phyloP scores from a whole-genome alignment of 2,113 vertebrate species.

The Calyptomena viridis region DNA sequence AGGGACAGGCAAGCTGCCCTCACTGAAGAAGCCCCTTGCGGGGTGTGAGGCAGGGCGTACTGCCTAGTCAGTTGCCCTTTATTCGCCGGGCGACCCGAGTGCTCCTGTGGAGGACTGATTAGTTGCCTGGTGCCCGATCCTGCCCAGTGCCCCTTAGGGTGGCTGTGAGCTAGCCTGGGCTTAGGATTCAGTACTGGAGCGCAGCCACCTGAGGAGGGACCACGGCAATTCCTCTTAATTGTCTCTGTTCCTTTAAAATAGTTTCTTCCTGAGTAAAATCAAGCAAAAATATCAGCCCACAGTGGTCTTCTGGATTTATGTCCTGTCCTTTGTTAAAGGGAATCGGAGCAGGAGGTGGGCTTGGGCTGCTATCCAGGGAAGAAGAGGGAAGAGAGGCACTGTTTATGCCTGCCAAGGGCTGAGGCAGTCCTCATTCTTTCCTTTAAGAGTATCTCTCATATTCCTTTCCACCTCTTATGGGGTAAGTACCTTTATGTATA shows the following conservation, averaged over 20 bases:
- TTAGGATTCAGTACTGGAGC: too few species aligned
- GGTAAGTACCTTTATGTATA: background rate
- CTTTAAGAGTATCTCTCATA: background rate
- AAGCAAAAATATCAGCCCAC: background rate
- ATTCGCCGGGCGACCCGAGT: too few species aligned
- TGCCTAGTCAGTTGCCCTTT: too few species aligned
- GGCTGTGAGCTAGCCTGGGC: too few species aligned
- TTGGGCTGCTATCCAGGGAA: background rate
- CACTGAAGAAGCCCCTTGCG: too few species aligned
- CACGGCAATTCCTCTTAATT: background rate
- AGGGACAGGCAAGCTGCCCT: too few species aligned
- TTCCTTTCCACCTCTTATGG: background rate
- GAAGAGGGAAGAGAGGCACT: background rate
- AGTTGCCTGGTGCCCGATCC: too few species aligned
- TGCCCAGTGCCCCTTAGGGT: too few species aligned
- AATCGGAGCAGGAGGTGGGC: slow-evolving; percentile 1
- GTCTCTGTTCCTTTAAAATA: background rate
- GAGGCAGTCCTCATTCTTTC: background rate
- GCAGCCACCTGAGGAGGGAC: too few species aligned
- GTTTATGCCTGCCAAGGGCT: background rate
- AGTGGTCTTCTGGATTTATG: background rate
- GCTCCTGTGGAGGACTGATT: too few species aligned
- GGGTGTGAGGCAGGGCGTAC: too few species aligned
- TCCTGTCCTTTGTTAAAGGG: background rate
- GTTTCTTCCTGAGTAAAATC: background rate